phyloP scores from a whole-genome alignment of 2,797 vertebrate genomes.

The Centropyge bicolor region DNA sequence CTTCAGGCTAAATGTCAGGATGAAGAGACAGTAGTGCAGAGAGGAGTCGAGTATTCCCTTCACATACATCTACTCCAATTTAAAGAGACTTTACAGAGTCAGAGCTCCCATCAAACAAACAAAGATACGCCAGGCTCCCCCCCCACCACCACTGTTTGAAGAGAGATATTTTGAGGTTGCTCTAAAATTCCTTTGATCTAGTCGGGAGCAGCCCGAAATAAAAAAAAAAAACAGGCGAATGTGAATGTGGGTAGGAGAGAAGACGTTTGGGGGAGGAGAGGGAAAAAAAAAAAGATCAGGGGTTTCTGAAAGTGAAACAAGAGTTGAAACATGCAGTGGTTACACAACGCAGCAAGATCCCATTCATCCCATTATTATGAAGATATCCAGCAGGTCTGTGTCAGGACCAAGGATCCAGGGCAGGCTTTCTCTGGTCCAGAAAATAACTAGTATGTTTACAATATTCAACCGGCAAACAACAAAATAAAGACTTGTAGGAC shows the following conservation, averaged over 20 bases:
- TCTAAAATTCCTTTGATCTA: constrained; percentile 78
- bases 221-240: constrained; percentile 47
- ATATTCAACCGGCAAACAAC: neutral
- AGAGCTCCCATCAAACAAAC: constrained; percentile 59
- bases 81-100: constrained; percentile 44
- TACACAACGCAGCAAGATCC: constrained; percentile 41
- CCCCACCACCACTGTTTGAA: constrained; percentile 49
- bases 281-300: constrained; percentile 34
- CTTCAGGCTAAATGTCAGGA: constrained; percentile 54
- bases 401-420: neutral
- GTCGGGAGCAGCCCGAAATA: constrained; percentile 56
- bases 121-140: constrained; percentile 49
- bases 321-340: constrained; percentile 18
- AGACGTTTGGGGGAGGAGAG: constrained; percentile 28
- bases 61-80: constrained; percentile 47
- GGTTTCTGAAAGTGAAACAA: constrained; percentile 41
- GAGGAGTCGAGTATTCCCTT: constrained; percentile 41
- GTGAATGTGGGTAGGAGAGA: constrained; percentile 34
- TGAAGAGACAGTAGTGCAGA: constrained; percentile 39
- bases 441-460: neutral
- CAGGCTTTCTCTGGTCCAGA: neutral
- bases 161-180: constrained; percentile 73
- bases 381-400: neutral
- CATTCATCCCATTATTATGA: constrained; percentile 11
- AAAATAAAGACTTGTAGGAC: neutral